These are phyloP conservation scores for Scyliorhinus canicula DNA, from an alignment of 2,797 vertebrate genomes.

Conservation along the genomic window DNA sequence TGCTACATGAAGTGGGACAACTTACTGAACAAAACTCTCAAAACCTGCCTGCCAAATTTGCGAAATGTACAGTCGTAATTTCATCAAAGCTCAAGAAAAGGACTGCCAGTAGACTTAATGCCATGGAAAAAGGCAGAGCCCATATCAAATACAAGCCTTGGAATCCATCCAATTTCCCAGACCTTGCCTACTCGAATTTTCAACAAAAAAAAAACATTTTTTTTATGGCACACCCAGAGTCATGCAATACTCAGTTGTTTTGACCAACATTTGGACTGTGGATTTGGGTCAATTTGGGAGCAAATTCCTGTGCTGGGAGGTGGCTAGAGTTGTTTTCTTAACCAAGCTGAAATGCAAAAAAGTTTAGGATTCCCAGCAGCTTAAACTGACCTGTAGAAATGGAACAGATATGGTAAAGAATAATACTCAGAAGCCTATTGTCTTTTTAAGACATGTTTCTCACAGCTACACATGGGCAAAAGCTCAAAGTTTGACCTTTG, in stretches of 20 bases:
- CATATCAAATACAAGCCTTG: conserved; percentile 37
- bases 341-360: conserved; percentile 5
- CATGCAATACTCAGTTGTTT: conserved; percentile 36
- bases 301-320: conserved; percentile 36
- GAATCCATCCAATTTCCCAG: conserved; percentile 31
- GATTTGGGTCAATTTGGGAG: conserved; percentile 38
- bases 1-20: conserved; percentile 56
- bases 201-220: conserved; percentile 30
- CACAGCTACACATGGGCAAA: neutral
- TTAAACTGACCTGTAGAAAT: conserved; percentile 10
- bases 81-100: conserved; percentile 14
- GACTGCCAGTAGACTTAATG: conserved; percentile 26
- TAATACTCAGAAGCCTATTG: neutral
- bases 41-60: conserved; percentile 8
- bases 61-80: conserved; percentile 8
- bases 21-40: conserved; percentile 21
- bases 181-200: conserved; percentile 35
- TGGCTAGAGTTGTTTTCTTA: conserved; percentile 28
- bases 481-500: neutral
- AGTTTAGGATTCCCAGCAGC: conserved; percentile 11
- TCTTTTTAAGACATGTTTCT: neutral
- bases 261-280: conserved; percentile 36
- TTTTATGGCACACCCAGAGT: conserved; percentile 36
- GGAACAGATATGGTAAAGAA: neutral
- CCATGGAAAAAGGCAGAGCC: conserved; percentile 32